phyloP scores from a whole-genome alignment of 2,888 invertebrate species.

The Clistopyga incitator region DNA sequence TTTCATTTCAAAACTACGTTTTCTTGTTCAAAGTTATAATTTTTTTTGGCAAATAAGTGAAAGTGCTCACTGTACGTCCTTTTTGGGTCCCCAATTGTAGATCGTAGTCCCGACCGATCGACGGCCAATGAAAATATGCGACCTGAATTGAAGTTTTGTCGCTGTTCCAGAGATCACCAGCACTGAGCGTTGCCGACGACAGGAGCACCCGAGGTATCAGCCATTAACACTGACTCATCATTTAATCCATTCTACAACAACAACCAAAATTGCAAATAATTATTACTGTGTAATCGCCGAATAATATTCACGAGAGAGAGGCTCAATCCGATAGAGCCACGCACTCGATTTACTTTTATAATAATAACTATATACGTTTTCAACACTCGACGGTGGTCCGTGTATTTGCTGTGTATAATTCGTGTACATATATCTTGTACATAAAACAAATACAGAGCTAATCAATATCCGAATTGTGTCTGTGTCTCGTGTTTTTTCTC shows the following conservation, averaged over 20 bases:
- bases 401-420: slow-evolving; percentile 50
- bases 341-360: slow-evolving; percentile 73
- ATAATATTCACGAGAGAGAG: slow-evolving; percentile 35
- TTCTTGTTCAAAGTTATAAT: not conserved
- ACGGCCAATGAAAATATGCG: slow-evolving; percentile 32
- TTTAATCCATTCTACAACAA: slow-evolving; percentile 40
- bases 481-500: not conserved
- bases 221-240: slow-evolving; percentile 66
- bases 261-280: slow-evolving; percentile 48
- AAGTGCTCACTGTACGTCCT: slow-evolving; percentile 3
- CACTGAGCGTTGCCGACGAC: slow-evolving; percentile 77
- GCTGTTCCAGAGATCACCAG: slow-evolving; percentile 80
- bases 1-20: no score
- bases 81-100: not conserved
- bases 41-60: not conserved
- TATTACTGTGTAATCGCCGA: slow-evolving; percentile 51
- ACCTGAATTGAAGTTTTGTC: slow-evolving; percentile 47
- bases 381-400: slow-evolving; percentile 44
- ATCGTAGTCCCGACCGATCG: slow-evolving; percentile 16
- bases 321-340: slow-evolving; percentile 59
- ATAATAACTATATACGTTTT: slow-evolving; percentile 63
- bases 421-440: slow-evolving; percentile 62
- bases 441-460: slow-evolving; percentile 61
- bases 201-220: slow-evolving; percentile 78
- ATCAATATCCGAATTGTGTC: slow-evolving; percentile 48